Conservation (phyloP, 1,140 invertebrate species). For the Euura saliciscinereae region DNA sequence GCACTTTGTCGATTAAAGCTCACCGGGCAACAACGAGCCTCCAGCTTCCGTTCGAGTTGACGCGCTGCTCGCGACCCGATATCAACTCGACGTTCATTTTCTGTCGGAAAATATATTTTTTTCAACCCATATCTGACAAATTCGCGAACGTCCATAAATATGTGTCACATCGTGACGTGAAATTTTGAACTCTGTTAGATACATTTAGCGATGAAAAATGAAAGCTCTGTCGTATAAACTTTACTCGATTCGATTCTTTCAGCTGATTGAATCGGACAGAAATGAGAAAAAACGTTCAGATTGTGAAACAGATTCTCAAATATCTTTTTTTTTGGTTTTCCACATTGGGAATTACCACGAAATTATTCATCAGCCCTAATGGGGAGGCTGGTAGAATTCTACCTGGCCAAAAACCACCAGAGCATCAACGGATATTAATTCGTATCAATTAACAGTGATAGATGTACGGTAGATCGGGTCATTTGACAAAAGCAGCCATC, state of each 20-base stretch:
- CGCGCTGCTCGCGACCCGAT: not conserved
- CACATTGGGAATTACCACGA: not conserved
- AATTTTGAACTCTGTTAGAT: not conserved
- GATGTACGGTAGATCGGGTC: too few species aligned
- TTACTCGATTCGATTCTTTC: not conserved
- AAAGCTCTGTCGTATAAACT: too few species aligned
- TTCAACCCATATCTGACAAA: not conserved
- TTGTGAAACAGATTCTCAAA: not conserved
- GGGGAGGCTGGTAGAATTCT: not conserved
- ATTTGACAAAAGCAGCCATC: too few species aligned
- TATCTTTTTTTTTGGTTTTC: not conserved
- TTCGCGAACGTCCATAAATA: not conserved
- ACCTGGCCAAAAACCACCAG: not conserved
- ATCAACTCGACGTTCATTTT: not conserved
- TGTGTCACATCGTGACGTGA: not conserved
- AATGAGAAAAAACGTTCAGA: not conserved
- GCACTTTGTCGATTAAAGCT: slow-evolving; percentile 2
- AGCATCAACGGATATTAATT: not conserved
- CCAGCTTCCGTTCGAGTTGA: not conserved
- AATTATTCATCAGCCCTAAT: not conserved
- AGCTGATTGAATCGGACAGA: not conserved
- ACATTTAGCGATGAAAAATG: too few species aligned
- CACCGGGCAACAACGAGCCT: not conserved
- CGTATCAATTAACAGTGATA: not conserved
- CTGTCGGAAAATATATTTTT: too few species aligned